Percentiles rank a stretch among this genome's conserved stretches.
Evolutionary conservation across 2,113 vertebrate species (phyloP).

Genomic region (Oryzias melastigma): DNA sequence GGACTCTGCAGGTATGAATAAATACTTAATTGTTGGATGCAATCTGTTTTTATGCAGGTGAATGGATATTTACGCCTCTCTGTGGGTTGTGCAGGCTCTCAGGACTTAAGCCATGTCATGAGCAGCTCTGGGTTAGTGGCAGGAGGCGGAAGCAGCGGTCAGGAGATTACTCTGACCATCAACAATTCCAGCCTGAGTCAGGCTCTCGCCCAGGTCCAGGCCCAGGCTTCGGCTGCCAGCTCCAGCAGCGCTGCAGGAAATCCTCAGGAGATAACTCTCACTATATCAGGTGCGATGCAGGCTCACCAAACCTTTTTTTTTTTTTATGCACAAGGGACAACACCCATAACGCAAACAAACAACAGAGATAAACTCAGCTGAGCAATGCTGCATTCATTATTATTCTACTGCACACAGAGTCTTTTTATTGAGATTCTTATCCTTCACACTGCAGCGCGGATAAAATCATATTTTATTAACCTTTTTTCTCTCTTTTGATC

Average conservation of each 20-base stretch:
- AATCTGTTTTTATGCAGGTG: not conserved
- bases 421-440: not conserved
- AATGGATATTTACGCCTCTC: not conserved
- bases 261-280: constrained; percentile 94
- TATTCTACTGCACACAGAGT: constrained; percentile 7
- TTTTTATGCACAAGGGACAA: not conserved
- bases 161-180: constrained; percentile 96
- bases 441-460: not conserved
- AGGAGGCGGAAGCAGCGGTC: constrained; percentile 72
- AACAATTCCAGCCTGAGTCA: constrained; percentile 94
- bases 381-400: constrained; percentile 19
- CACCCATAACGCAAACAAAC: constrained; percentile 10
- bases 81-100: constrained; percentile 76
- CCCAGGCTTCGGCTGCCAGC: constrained; percentile 73
- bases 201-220: constrained; percentile 83
- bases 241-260: constrained; percentile 73
- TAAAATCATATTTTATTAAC: not conserved
- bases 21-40: too few species aligned
- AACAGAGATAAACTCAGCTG: not conserved
- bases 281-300: constrained; percentile 87
- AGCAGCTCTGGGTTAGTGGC: constrained; percentile 83
- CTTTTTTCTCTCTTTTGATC: not conserved
- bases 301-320: not conserved
- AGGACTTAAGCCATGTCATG: constrained; percentile 90
- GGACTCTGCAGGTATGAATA: constrained; percentile 73